Percentiles rank a stretch among this genome's conserved stretches.
Conservation (phyloP, 2,888 invertebrate genomes). For the Acronicta aceris region DNA sequence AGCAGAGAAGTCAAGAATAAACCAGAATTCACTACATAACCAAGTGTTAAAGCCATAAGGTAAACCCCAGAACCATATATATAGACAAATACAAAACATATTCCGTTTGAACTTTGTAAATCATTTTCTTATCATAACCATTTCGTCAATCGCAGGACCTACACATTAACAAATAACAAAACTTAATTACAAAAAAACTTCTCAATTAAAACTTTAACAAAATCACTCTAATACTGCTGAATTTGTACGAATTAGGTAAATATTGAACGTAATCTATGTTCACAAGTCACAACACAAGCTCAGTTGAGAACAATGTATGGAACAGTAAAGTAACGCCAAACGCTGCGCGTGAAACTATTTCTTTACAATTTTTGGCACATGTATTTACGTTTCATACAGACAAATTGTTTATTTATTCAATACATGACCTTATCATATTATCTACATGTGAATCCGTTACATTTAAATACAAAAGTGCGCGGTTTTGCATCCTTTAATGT, state of each 20-base stretch:
- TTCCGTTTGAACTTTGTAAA: conserved; percentile 59
- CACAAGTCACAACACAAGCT: conserved; percentile 76
- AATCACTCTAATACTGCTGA: conserved; percentile 89
- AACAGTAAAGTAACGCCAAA: conserved; percentile 39
- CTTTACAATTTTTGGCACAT: conserved; percentile 79
- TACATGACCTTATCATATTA: conserved; percentile 65
- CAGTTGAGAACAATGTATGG: conserved; percentile 24
- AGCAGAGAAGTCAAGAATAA: conserved; percentile 42
- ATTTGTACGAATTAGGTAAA: conserved; percentile 89
- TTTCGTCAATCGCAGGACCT: conserved; percentile 67
- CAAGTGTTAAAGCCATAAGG: conserved; percentile 52
- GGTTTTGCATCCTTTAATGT: conserved; percentile 46
- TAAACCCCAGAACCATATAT: conserved; percentile 58
- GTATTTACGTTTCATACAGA: conserved; percentile 70
- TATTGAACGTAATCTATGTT: conserved; percentile 77
- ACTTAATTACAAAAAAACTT: conserved; percentile 84
- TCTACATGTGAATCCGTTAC: conserved; percentile 59
- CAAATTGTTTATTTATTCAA: conserved; percentile 62
- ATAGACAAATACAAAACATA: conserved; percentile 56
- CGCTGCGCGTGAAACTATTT: conserved; percentile 43
- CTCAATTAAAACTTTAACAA: conserved; percentile 88
- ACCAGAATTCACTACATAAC: conserved; percentile 55
- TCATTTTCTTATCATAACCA: conserved; percentile 64
- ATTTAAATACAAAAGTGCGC: conserved; percentile 60
- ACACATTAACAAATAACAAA: conserved; percentile 87